These are phyloP conservation scores for Lasius platythorax DNA, from an alignment of 2,888 invertebrate genomes.

Conservation along the genomic window DNA sequence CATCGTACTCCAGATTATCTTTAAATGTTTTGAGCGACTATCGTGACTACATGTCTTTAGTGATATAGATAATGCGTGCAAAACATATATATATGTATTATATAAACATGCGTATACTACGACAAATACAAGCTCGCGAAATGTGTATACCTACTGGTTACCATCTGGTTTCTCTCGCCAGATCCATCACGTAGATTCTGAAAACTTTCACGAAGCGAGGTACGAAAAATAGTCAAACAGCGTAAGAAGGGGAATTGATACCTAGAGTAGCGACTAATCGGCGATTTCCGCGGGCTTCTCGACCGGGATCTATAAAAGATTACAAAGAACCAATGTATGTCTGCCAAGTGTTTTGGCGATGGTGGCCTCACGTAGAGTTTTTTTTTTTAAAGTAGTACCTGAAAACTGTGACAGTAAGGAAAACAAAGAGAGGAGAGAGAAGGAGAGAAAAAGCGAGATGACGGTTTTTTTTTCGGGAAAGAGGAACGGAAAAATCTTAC, in stretches of 20 bases:
- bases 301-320: conserved; percentile 83
- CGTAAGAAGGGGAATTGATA: conserved; percentile 64
- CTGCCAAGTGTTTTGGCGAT: conserved; percentile 67
- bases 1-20: conserved; percentile 17
- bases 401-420: conserved; percentile 71
- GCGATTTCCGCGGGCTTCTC: conserved; percentile 80
- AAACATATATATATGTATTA: neutral
- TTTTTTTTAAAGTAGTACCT: conserved; percentile 73
- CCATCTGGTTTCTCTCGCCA: neutral
- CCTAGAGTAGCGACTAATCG: conserved; percentile 80
- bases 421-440: neutral
- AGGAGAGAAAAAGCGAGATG: conserved; percentile 1
- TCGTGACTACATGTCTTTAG: conserved; percentile 31
- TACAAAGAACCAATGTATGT: conserved; percentile 79
- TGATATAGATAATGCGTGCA: conserved; percentile 30
- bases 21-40: conserved; percentile 30
- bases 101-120: neutral
- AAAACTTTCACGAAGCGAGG: conserved; percentile 68
- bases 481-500: conserved; percentile 74
- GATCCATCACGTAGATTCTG: conserved; percentile 66
- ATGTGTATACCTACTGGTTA: conserved; percentile 68
- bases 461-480: conserved; percentile 26
- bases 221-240: conserved; percentile 59
- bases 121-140: neutral
- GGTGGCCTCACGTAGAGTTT: conserved; percentile 57